Evolutionary conservation across 2,797 vertebrate species (phyloP), one percentile per base, ranked within the genome.

Genomic region (Poeciliopsis paucimaculata): DNA sequence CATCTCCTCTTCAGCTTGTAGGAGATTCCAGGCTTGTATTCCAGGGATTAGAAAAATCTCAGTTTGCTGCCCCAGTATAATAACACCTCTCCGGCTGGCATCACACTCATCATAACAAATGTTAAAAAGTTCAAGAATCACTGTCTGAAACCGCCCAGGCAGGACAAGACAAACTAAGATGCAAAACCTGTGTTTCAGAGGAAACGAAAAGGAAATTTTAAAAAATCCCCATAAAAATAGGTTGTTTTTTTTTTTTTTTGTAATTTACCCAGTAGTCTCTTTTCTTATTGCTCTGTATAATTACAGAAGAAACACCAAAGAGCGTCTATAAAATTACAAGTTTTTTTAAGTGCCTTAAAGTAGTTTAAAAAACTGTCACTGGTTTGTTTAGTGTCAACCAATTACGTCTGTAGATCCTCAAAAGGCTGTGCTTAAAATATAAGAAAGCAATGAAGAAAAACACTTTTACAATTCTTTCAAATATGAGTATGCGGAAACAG

Each of bases 381-480:
- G 31, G 53, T 51, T 26, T 55, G 60, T 43, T 55, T 9, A 9
- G 15, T 73, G 36, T 31, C 13, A 75, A 75, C 31, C 68, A 15
- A 28, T 13, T 23, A 3, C 16, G 11, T 34, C 31, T 9, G 12
- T 3, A 16, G 43, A 36, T 80, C 55, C 51, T 71, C 74, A 73
- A 41, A 36, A 66, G 15, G 9, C 45, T 78, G 16, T 77, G 12
- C 28, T 55, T 26, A 1, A 46, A 78, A 68, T 10, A 60, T 43
- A 78, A 4, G 9, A 49, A 43, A 81, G 79, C 70, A 18, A 55
- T 76, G 77, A 88, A 82, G 74, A 70, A 18, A 72, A 34, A 3
- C 7, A 46, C 26, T 75, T 79, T 18, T 72, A 28, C 77, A 2
- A 12, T 55, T 36, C 72, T 76, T 57, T 72, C 39, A 8, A 31